These are phyloP conservation scores for Apomyelois bistriatella DNA, from an alignment of 2,888 invertebrate species.

Conservation along the genomic window DNA sequence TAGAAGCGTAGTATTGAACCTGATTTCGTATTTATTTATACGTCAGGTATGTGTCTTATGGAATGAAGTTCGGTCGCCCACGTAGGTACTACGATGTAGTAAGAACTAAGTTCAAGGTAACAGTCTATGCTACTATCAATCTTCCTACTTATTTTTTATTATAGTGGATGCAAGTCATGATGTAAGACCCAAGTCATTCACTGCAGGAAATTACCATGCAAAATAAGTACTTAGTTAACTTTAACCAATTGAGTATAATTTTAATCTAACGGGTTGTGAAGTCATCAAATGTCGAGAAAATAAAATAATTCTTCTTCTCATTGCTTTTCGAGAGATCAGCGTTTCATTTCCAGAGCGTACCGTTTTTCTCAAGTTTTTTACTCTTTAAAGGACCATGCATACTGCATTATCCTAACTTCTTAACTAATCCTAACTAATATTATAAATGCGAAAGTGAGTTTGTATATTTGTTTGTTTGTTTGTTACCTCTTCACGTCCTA, in stretches of 20 bases:
- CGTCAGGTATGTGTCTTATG: too few relatives aligned
- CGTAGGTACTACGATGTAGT: neutral
- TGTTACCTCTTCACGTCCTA: too few relatives aligned
- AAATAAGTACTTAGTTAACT: slow-evolving; percentile 4
- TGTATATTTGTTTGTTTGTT: too few relatives aligned
- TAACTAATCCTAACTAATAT: too few relatives aligned
- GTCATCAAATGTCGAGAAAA: neutral
- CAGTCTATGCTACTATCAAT: neutral
- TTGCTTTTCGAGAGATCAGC: neutral
- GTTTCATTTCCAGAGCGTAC: too few relatives aligned
- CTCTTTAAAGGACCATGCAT: too few relatives aligned
- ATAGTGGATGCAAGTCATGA: neutral
- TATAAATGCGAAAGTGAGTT: too few relatives aligned
- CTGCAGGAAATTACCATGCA: neutral
- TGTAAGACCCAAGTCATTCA: neutral
- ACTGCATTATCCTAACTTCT: too few relatives aligned
- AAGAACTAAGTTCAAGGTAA: neutral
- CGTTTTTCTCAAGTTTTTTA: too few relatives aligned
- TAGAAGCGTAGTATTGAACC: too few relatives aligned
- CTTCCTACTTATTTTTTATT: neutral
- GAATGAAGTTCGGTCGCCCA: too few relatives aligned
- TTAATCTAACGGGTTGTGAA: neutral
- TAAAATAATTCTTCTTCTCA: neutral
- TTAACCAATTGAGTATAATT: neutral
- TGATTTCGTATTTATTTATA: too few relatives aligned